Base-by-base conservation (phyloP, 2,113 vertebrate species). In the Oncorhynchus gorbuscha region DNA sequence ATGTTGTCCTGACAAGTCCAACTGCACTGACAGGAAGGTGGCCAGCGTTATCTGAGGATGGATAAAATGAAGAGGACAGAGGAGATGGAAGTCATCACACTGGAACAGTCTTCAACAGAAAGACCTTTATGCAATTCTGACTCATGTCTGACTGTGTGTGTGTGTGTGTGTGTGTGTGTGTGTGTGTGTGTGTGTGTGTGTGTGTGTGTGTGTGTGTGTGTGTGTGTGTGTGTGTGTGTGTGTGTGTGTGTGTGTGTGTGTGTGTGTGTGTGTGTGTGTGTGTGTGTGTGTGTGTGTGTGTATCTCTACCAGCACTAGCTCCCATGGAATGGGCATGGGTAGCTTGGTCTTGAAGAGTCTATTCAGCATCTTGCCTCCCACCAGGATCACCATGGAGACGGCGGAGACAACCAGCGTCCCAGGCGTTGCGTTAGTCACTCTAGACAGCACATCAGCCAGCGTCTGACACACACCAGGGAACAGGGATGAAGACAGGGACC, bases 251-350 rank as follows among this genome's bases (percentile, higher is more conserved):
- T 4, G 45, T 8, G 3, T 61, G 62, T 65, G 24, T 5, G 45
- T 9, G 30, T 30, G 30, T 4, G 69, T 72, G 32, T 73, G 22
- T 69, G n/a, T 74, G 71, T 16, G 48, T 62, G 69, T 76, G 35
- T 66, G 13, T 48, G 65, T 32, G 6, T 49, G 28, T 61, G 20
- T 61, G 58, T 61, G 58, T 61, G 7, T n/a, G 4, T 61, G 64
- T 66, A 13, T 5, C 32, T 9, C 66, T 32, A 96, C 95, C 92
- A 89, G 92, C 75, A 95, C 78, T 22, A 96, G 91, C 58, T 95
- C 95, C 3, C 93, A 93, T 1, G 95, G 94, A 28, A 95, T 85
- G 0, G 94, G 94, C 69, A 95, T 71, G 14, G 91, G 94, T 45
- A 95, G 78, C 58, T 82, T 83, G 20, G 71, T 65, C 0, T 70